These are phyloP conservation scores for Sturmia bella DNA, from an alignment of 2,888 invertebrate genomes.

Conservation along the genomic window DNA sequence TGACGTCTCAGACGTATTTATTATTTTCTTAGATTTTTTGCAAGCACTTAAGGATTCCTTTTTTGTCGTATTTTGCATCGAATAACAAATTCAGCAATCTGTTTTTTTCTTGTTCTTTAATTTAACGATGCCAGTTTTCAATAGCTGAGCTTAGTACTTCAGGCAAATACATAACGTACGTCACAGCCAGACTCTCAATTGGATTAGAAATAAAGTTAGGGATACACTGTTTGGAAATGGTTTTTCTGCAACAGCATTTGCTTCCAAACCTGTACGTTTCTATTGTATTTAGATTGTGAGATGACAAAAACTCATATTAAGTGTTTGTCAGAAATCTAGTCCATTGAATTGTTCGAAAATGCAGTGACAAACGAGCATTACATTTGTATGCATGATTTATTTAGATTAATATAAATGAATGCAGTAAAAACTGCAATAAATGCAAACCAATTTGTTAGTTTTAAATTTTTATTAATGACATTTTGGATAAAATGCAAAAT, in stretches of 20 bases:
- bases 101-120: too few species aligned
- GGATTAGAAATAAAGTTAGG: too few species aligned
- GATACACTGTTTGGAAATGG: too few species aligned
- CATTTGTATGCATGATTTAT: conserved; percentile 41
- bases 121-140: too few species aligned
- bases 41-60: neutral
- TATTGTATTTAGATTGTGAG: neutral
- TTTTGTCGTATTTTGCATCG: too few species aligned
- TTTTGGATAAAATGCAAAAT: neutral
- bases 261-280: too few species aligned
- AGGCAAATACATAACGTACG: too few species aligned
- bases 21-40: conserved; percentile 19
- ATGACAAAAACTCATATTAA: conserved; percentile 3
- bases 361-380: conserved; percentile 27
- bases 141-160: too few species aligned
- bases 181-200: too few species aligned
- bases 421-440: neutral
- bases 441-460: conserved; percentile 27
- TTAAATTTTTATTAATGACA: conserved; percentile 44
- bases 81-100: too few species aligned
- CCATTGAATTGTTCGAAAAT: neutral
- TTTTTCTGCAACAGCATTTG: too few species aligned
- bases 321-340: conserved; percentile 21
- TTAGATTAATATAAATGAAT: conserved; percentile 49
- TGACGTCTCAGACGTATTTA: conserved; percentile 30